Base-by-base conservation (phyloP, 2,888 invertebrate genomes). In the Lasiommata megera region DNA sequence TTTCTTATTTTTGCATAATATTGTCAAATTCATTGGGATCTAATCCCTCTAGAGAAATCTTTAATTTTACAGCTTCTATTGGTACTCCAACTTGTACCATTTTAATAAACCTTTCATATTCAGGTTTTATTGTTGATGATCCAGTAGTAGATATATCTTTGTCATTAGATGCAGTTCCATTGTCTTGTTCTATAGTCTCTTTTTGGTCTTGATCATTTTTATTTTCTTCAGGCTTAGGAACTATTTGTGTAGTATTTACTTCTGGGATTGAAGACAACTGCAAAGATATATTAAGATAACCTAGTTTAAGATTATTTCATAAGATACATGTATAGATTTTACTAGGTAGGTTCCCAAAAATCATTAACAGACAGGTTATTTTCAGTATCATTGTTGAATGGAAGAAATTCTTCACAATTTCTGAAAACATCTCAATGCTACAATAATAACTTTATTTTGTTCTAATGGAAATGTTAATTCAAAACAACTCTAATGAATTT, bases 21-120 rank as follows among this genome's bases (percentile, higher is more conserved):
- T 74, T 75, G 38, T 95, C 94, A 67, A 97, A 85, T 54, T 96
- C 76, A 66, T 88, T 85, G 23, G 96, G 93, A 80, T 97, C 94
- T 23, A 96, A 74, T n/a, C 97, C 98, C 84, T 98, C 97, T 7
- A 93, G 82, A 48, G 92, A 79, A 93, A 97, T 95, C 92, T 97
- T 97, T 67, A 94, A 79, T 78, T 95, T 96, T 0, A 98, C 95
- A 37, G 96, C 98, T 64, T 91, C 92, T 50, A 93, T 79, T n/a
- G 96, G 96, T 0, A 97, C 97, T 37, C 98, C 98, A 71, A 98
- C 93, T 69, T 96, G 95, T 0, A 97, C 75, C 97, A 98, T 97
- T 92, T 96, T 97, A 59, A 97, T 94, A 86, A 94, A 98, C 80
- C 93, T 94, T 18, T 92, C 91, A 82, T 94, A 97, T 66, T 93